Evolutionary conservation across 2,888 invertebrate genomes (phyloP).

Genomic region (Lithodes maja): DNA sequence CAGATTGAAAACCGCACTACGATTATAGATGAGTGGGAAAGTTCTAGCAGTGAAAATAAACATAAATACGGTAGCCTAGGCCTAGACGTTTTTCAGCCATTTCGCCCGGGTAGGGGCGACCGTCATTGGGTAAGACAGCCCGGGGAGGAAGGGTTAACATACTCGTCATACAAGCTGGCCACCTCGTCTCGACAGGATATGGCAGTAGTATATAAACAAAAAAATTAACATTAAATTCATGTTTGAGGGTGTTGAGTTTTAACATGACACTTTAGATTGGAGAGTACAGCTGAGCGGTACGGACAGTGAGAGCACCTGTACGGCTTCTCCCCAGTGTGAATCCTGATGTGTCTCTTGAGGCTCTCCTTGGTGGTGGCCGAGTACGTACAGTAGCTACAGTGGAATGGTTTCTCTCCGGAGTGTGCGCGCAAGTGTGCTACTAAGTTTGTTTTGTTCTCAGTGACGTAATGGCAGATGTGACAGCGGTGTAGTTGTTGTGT

Average conservation of each 20-base stretch:
- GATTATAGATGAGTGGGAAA: too few species aligned
- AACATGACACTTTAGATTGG: slow-evolving; percentile 36
- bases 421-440: slow-evolving; percentile 50
- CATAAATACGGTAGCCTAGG: too few species aligned
- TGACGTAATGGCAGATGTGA: slow-evolving; percentile 37
- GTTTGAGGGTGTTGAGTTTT: slow-evolving; percentile 33
- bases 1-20: too few species aligned
- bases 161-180: background rate
- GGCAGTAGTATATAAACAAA: too few species aligned
- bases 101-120: too few species aligned
- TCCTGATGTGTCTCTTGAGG: slow-evolving; percentile 54
- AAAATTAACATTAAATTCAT: background rate
- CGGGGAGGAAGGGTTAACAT: background rate
- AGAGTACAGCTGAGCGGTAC: slow-evolving; percentile 40
- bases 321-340: slow-evolving; percentile 53
- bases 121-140: too few species aligned
- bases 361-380: slow-evolving; percentile 46
- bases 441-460: slow-evolving; percentile 37
- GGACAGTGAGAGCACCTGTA: slow-evolving; percentile 54
- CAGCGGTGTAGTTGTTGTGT: slow-evolving; percentile 44
- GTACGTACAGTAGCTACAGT: slow-evolving; percentile 53
- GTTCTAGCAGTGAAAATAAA: too few species aligned
- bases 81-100: too few species aligned
- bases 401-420: slow-evolving; percentile 58
- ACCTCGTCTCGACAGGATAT: too few species aligned